phyloP scores from a whole-genome alignment of 1,140 invertebrate genomes.

The Lasaia peninsularis region DNA sequence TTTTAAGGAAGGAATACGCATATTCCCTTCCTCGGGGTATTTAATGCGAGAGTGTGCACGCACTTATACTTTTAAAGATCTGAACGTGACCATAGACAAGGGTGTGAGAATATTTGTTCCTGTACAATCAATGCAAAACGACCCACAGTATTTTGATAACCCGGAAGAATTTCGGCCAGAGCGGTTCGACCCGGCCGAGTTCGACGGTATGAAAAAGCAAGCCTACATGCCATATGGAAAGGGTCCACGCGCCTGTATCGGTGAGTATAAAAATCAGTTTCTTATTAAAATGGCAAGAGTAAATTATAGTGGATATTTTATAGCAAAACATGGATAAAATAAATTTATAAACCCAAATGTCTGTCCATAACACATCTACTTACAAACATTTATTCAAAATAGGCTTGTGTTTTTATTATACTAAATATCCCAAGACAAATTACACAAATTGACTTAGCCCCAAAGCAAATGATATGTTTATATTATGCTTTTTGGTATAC shows the following conservation, averaged over 20 bases:
- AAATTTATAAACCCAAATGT: too few species aligned
- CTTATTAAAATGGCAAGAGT: too few species aligned
- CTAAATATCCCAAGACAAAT: too few species aligned
- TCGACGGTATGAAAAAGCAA: constrained; percentile 54
- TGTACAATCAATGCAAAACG: constrained; percentile 73
- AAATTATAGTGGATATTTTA: too few species aligned
- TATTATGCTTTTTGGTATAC: too few species aligned
- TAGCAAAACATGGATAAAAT: too few species aligned
- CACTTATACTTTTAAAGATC: constrained; percentile 60
- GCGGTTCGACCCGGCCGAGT: constrained; percentile 66
- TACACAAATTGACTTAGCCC: too few species aligned
- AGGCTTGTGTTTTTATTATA: too few species aligned
- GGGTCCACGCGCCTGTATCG: constrained; percentile 48
- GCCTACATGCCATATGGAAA: constrained; percentile 49
- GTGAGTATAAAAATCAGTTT: constrained; percentile 30
- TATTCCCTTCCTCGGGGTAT: constrained; percentile 60
- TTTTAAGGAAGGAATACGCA: constrained; percentile 69
- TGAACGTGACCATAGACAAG: constrained; percentile 46
- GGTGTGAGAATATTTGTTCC: constrained; percentile 55
- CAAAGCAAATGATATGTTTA: too few species aligned
- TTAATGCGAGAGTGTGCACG: constrained; percentile 55
- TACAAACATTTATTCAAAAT: too few species aligned
- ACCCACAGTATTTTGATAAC: constrained; percentile 74
- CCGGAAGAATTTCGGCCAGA: constrained; percentile 78
- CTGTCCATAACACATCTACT: too few species aligned